Conservation (phyloP, 1,140 invertebrate species). For the Scaptomyza pallida region DNA sequence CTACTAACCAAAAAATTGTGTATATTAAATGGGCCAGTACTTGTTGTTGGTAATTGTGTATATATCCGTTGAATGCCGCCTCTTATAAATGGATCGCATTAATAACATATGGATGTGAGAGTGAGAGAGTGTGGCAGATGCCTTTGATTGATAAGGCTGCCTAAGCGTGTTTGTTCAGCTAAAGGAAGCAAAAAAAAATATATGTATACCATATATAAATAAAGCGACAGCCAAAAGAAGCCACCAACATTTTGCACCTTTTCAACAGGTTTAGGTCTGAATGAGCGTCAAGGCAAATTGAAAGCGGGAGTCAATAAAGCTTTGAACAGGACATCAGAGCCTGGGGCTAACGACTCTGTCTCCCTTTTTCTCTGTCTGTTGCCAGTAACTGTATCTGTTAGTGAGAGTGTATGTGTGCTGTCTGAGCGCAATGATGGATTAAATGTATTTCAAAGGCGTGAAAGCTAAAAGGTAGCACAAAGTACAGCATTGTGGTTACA, state of each 20-base stretch:
- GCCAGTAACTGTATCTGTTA: constrained; percentile 11
- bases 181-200: constrained; percentile 4
- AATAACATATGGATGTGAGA: constrained; percentile 67
- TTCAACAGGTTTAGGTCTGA: constrained; percentile 70
- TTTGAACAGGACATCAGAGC: constrained; percentile 56
- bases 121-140: constrained; percentile 48
- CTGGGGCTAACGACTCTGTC: constrained; percentile 47
- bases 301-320: constrained; percentile 77
- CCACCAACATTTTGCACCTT: constrained; percentile 76
- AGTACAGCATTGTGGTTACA: constrained; percentile 75
- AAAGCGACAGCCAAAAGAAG: constrained; percentile 42
- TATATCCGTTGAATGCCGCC: constrained; percentile 27
- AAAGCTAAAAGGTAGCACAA: constrained; percentile 77
- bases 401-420: constrained; percentile 26
- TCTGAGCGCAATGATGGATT: constrained; percentile 72
- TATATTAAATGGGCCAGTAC: background rate
- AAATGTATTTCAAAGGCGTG: constrained; percentile 82
- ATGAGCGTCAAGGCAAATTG: constrained; percentile 62
- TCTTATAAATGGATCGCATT: constrained; percentile 65
- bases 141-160: constrained; percentile 80
- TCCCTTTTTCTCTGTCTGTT: constrained; percentile 14
- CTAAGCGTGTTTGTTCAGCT: constrained; percentile 73
- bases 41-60: background rate
- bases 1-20: background rate
- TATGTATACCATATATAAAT: too few species aligned